phyloP scores from a whole-genome alignment of 2,888 invertebrate species.

The Xanthorhoe designata region DNA sequence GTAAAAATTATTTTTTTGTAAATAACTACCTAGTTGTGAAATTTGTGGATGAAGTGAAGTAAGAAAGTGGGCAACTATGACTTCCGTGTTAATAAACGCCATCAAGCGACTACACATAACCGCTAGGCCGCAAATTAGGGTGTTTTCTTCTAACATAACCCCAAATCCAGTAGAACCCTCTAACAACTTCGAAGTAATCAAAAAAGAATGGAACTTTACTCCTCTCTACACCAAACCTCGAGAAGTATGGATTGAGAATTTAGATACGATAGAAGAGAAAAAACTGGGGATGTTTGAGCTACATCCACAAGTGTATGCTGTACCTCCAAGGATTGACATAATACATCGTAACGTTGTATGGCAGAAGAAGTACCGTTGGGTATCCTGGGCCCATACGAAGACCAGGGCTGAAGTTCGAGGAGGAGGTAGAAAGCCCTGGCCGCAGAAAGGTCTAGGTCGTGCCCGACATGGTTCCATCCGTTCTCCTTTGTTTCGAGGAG shows the following conservation, averaged over 20 bases:
- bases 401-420: constrained; percentile 94
- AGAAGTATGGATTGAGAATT: constrained; percentile 95
- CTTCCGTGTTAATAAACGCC: constrained; percentile 67
- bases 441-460: constrained; percentile 96
- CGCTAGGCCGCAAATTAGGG: constrained; percentile 58
- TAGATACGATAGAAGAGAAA: constrained; percentile 90
- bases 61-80: constrained; percentile 53
- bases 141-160: constrained; percentile 57
- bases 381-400: constrained; percentile 92
- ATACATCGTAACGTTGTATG: constrained; percentile 94
- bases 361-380: constrained; percentile 93
- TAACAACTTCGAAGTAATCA: constrained; percentile 61
- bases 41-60: not conserved
- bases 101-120: constrained; percentile 69
- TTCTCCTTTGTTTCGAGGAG: constrained; percentile 94
- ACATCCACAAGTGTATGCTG: constrained; percentile 95
- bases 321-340: constrained; percentile 93
- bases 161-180: constrained; percentile 48
- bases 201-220: constrained; percentile 79
- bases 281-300: constrained; percentile 94
- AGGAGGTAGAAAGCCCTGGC: constrained; percentile 98
- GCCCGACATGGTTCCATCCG: constrained; percentile 97
- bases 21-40: too few species aligned
- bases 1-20: too few species aligned
- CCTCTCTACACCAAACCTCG: constrained; percentile 87